A percentile compares a stretch with the other conserved stretches of the same genome.
Evolutionary conservation across 1,140 invertebrate species (phyloP).

Genomic region (Pseudachorutes palmiensis): DNA sequence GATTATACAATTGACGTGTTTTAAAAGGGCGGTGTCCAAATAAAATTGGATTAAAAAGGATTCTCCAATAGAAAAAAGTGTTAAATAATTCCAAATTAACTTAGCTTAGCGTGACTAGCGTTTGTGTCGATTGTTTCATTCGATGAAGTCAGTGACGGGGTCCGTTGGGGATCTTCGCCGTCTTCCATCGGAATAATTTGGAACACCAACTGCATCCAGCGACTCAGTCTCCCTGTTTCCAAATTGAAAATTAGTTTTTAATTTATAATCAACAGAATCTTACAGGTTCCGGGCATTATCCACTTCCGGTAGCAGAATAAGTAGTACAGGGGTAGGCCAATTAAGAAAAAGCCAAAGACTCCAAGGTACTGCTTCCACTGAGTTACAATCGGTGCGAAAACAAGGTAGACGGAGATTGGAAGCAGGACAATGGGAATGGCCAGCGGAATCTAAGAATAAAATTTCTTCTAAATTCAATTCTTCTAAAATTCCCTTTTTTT

Average conservation of each 20-base stretch:
- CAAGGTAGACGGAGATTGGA: conserved; percentile 46
- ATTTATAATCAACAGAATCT: background rate
- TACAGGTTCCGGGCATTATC: conserved; percentile 40
- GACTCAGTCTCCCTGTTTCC: background rate
- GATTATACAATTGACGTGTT: no score
- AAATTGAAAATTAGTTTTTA: background rate
- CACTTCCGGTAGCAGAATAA: conserved; percentile 48
- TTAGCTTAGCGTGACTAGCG: no score
- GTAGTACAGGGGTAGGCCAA: conserved; percentile 48
- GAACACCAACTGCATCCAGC: background rate
- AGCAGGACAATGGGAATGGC: conserved; percentile 47
- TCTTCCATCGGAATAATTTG: background rate
- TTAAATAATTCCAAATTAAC: no score
- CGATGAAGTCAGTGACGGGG: no score
- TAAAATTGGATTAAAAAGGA: no score
- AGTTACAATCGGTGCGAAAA: conserved; percentile 49
- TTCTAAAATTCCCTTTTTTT: background rate
- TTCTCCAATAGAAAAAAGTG: no score
- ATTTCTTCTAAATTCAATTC: background rate
- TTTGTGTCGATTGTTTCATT: no score
- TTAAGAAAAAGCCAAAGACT: conserved; percentile 46
- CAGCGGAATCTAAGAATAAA: conserved; percentile 45
- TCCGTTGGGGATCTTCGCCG: background rate
- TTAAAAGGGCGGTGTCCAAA: no score
- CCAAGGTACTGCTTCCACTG: conserved; percentile 46